These are phyloP conservation scores for Brachionus paranguensis DNA, from an alignment of 1,140 invertebrate genomes.

Conservation along the genomic window DNA sequence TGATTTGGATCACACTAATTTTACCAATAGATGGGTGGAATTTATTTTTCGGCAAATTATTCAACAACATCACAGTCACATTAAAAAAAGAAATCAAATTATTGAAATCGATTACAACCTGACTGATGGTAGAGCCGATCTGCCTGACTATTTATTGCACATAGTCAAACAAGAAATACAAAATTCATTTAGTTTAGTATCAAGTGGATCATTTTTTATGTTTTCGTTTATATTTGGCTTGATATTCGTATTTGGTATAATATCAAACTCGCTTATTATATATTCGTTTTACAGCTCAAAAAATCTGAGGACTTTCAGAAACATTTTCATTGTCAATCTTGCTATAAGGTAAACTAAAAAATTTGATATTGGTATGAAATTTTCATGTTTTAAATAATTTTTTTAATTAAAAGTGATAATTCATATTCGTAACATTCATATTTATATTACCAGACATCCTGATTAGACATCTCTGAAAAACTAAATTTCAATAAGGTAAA, in stretches of 20 bases:
- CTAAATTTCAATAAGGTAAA: no score
- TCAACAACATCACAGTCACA: neutral
- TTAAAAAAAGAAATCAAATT: neutral
- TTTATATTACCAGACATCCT: neutral
- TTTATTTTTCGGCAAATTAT: neutral
- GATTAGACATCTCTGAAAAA: no score
- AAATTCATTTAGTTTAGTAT: neutral
- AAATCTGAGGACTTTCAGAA: conserved; percentile 80
- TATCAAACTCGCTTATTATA: conserved; percentile 80
- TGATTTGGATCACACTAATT: neutral
- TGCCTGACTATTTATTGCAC: neutral
- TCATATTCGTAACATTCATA: no score
- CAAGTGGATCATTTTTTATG: neutral
- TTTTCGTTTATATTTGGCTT: conserved; percentile 10
- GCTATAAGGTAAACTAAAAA: conserved; percentile 59
- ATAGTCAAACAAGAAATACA: neutral
- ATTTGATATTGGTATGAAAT: no score
- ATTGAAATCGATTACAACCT: conserved; percentile 20
- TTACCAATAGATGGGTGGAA: neutral
- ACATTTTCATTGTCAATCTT: conserved; percentile 87
- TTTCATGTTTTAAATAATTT: neutral
- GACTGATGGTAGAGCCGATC: neutral
- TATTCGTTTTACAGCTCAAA: conserved; percentile 77
- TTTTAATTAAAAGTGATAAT: neutral
- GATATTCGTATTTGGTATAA: conserved; percentile 62